Base-by-base conservation (phyloP, 2,113 vertebrate genomes). In the Dermatemys mawii region DNA sequence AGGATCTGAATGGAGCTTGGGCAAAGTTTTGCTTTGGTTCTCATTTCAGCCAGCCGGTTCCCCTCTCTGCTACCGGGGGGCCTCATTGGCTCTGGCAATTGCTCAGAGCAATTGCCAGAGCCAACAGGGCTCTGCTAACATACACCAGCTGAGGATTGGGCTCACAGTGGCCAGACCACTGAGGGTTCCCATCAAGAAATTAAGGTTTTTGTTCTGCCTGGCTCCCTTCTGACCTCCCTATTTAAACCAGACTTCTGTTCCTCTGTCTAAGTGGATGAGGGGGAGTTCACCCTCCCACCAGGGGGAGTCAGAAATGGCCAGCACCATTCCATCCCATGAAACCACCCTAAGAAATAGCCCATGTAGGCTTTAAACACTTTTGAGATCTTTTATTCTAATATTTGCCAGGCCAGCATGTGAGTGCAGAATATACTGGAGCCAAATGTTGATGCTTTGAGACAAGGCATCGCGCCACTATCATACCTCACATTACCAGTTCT, bases 401-500 rank as follows among this genome's bases (percentile, higher is more conserved):
- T n/a, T n/a, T 67, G 60, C 35, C 3, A 29, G 32, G 60, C 35
- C 60, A 9, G 35, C 19, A 5, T 67, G 60, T 17, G 35, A n/a
- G 60, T n/a, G 16, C 16, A 19, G 17, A 16, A 9, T 19, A 10
- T n/a, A 16, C 35, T 1, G 8, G 63, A 38, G 26, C 41, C 41
- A 46, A 76, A 75, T 44, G 22, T 6, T 44, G 70, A 11, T 44
- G 38, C 24, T 8, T 5, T 6, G 38, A 75, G 38, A 44, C 70
- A 26, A 44, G 38, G 70, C 41, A 41, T 44, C 6, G 2, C 24
- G 12, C 41, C 26, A 4, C 38, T 44, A 7, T 63, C 0, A 0
- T 22, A 1, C 7, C 89, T 84, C 32, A 1, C 26, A 27, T 17
- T 0, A 0, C 53, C 3, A 35, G 2, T 16, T 75, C 78, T 21